Evolutionary conservation across 2,888 invertebrate species (phyloP).

Genomic region (Polymixis lichenea): DNA sequence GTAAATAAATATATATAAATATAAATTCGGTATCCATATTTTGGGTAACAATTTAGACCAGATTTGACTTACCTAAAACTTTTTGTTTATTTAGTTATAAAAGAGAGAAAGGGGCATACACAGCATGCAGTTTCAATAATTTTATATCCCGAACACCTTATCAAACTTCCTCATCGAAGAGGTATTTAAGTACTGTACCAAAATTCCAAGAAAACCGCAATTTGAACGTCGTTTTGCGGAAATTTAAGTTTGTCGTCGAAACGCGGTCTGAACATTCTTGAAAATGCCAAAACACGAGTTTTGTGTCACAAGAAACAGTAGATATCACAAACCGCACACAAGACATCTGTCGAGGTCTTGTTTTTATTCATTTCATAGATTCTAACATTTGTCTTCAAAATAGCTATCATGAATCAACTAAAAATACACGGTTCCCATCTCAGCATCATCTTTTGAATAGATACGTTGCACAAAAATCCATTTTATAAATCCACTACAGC

Average conservation of each 20-base stretch:
- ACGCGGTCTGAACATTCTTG: conserved; percentile 24
- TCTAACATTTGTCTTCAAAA: not conserved
- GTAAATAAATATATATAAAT: too few species aligned
- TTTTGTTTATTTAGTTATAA: not conserved
- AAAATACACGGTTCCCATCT: not conserved
- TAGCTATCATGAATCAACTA: not conserved
- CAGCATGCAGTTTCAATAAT: not conserved
- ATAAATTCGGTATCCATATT: not conserved
- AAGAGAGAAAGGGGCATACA: not conserved
- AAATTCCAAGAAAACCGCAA: conserved; percentile 18
- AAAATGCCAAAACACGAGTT: conserved; percentile 16
- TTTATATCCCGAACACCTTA: not conserved
- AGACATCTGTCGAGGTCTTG: not conserved
- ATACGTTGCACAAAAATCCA: conserved; percentile 9
- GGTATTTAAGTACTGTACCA: not conserved
- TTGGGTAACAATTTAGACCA: not conserved
- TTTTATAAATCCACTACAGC: conserved; percentile 34
- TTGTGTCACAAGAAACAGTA: conserved; percentile 3
- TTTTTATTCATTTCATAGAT: conserved; percentile 1
- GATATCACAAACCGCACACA: not conserved
- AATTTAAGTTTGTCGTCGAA: conserved; percentile 22
- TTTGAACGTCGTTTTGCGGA: conserved; percentile 8
- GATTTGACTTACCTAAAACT: not conserved
- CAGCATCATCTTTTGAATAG: not conserved
- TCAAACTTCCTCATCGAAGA: conserved; percentile 1